A percentile compares a stretch with the other conserved stretches of the same genome.
These are phyloP conservation scores for Dysmachus trigonus DNA, from an alignment of 2,888 invertebrate genomes.

Conservation along the genomic window DNA sequence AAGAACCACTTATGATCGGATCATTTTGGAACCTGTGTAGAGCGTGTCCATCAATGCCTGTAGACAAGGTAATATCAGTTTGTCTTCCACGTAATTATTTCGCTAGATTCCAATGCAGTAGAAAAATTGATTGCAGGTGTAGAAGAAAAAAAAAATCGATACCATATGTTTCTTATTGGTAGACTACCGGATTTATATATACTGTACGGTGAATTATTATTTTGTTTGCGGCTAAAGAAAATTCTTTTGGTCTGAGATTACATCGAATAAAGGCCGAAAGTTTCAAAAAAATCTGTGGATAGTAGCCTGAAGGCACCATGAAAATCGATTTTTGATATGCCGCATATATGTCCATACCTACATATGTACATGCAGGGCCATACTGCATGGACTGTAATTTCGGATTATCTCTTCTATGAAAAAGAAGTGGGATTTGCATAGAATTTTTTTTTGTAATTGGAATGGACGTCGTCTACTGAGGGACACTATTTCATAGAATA, in stretches of 20 bases:
- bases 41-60: constrained; percentile 96
- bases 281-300: background rate
- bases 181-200: background rate
- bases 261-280: background rate
- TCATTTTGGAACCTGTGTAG: constrained; percentile 97
- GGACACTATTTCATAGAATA: background rate
- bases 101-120: constrained; percentile 48
- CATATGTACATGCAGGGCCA: background rate
- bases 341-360: background rate
- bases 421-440: background rate
- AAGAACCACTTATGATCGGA: constrained; percentile 82
- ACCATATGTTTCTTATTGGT: constrained; percentile 10
- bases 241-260: background rate
- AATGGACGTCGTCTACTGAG: background rate
- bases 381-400: background rate
- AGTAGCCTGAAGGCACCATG: background rate
- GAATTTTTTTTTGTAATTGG: background rate
- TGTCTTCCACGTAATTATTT: constrained; percentile 51
- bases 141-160: constrained; percentile 26
- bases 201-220: background rate
- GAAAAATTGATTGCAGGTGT: constrained; percentile 35
- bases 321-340: constrained; percentile 25
- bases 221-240: background rate
- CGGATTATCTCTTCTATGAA: background rate
- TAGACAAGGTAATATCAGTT: constrained; percentile 83